Evolutionary conservation across 2,888 invertebrate genomes (phyloP), one percentile per base, ranked within the genome.

Genomic region (Aproaerema taeniolella): DNA sequence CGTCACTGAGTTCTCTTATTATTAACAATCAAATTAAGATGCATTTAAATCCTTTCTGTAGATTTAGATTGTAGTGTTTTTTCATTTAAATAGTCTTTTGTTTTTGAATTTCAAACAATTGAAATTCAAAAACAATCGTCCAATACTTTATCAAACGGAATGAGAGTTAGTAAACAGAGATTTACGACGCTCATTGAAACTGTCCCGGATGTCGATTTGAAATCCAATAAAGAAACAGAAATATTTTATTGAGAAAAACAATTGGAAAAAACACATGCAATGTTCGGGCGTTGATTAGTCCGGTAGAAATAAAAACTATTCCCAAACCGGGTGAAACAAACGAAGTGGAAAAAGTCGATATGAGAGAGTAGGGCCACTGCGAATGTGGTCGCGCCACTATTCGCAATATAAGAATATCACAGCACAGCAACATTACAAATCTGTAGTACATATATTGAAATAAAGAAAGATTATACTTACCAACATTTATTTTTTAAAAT

Each of bases 281-380:
- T 73, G 71, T 73, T 67, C 71, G 58, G 64, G 71, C 77, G 78
- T 82, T 83, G 82, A 83, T 85, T 85, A 85, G 81, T 77, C 65
- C 67, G 67, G 66, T 61, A 62, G 74, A 70, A 79, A 80, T 75
- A 80, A 78, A 83, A 83, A 82, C 81, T 82, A 83, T 82, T 78
- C 75, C 74, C 75, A 66, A 79, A 81, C 73, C 63, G 68, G 58
- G 61, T 55, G 75, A 68, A 76, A 71, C 71, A 77, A 82, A 74
- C 78, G 80, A 80, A 76, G 80, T 69, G 81, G 81, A 85, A 83
- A 83, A 81, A 81, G 78, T 79, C 82, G 75, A 82, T 83, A 83
- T 76, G 73, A 67, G 66, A 61, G 69, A 59, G 58, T 39, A 55
- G 50, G 58, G 55, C 60, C 62, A 65, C 55, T 35, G 34, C 25